Evolutionary conservation across 2,888 invertebrate species (phyloP).

Genomic region (Drosophila subsilvestris): DNA sequence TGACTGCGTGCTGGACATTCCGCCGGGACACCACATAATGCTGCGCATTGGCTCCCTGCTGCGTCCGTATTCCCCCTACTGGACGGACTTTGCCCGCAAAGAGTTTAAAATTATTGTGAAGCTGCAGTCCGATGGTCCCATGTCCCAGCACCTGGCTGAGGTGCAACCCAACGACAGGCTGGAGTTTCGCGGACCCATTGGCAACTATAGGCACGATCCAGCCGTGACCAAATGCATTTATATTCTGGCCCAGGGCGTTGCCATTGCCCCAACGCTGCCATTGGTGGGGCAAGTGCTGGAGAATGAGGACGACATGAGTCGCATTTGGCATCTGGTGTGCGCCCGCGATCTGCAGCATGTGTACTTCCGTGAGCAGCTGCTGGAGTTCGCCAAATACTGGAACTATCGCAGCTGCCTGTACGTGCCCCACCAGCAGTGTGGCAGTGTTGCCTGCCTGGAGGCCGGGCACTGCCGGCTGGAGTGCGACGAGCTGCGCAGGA

Average conservation of each 20-base stretch:
- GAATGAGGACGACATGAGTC: conserved; percentile 88
- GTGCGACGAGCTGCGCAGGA: conserved; percentile 63
- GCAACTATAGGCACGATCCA: conserved; percentile 76
- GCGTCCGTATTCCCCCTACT: conserved; percentile 83
- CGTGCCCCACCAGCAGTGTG: conserved; percentile 84
- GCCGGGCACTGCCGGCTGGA: conserved; percentile 30
- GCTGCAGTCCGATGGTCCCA: conserved; percentile 86
- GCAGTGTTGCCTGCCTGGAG: conserved; percentile 20
- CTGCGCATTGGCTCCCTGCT: conserved; percentile 62
- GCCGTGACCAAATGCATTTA: conserved; percentile 75
- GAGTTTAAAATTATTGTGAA: conserved; percentile 87
- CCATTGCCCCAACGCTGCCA: conserved; percentile 89
- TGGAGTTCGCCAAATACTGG: conserved; percentile 87
- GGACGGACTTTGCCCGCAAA: conserved; percentile 68
- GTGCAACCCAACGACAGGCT: conserved; percentile 85
- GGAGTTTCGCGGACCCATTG: conserved; percentile 90
- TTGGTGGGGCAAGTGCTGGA: conserved; percentile 87
- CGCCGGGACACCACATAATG: conserved; percentile 79
- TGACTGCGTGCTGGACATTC: conserved; percentile 73
- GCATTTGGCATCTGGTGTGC: conserved; percentile 87
- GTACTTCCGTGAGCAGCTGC: conserved; percentile 87
- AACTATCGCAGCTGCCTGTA: conserved; percentile 89
- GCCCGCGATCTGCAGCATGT: conserved; percentile 86
- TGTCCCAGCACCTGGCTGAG: conserved; percentile 86
- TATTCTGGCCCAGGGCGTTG: conserved; percentile 90